Conservation (phyloP, 2,888 invertebrate genomes). For the Tenthredo amoena region DNA sequence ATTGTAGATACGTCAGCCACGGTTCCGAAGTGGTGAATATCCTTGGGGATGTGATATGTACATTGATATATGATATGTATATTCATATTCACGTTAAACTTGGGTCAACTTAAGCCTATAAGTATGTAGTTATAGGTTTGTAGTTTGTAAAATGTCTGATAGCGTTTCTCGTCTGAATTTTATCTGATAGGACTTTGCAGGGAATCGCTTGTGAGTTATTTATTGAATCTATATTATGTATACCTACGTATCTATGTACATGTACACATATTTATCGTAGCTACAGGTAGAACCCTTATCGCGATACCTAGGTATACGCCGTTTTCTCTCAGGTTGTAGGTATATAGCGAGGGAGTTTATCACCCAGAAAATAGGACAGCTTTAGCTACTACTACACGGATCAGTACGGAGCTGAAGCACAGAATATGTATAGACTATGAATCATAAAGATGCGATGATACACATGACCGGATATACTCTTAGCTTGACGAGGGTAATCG, state of each 20-base stretch:
- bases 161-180: not conserved
- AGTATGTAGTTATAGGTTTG: not conserved
- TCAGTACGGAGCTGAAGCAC: not conserved
- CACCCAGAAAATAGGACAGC: conserved; percentile 38
- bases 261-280: not conserved
- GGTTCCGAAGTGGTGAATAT: not conserved
- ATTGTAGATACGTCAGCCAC: not conserved
- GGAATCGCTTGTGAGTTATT: not conserved
- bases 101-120: not conserved
- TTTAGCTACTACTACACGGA: not conserved
- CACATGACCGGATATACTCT: not conserved
- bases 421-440: conserved; percentile 8
- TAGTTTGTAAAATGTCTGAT: not conserved
- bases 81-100: conserved; percentile 2
- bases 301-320: not conserved
- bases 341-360: conserved; percentile 8
- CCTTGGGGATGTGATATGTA: not conserved
- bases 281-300: conserved; percentile 12
- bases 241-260: not conserved
- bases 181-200: not conserved
- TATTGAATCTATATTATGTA: not conserved
- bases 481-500: conserved; percentile 1
- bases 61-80: not conserved
- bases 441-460: conserved; percentile 30
- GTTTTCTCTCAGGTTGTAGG: not conserved